Conservation (phyloP, 2,113 vertebrate species). For the Emydocephalus ijimae region DNA sequence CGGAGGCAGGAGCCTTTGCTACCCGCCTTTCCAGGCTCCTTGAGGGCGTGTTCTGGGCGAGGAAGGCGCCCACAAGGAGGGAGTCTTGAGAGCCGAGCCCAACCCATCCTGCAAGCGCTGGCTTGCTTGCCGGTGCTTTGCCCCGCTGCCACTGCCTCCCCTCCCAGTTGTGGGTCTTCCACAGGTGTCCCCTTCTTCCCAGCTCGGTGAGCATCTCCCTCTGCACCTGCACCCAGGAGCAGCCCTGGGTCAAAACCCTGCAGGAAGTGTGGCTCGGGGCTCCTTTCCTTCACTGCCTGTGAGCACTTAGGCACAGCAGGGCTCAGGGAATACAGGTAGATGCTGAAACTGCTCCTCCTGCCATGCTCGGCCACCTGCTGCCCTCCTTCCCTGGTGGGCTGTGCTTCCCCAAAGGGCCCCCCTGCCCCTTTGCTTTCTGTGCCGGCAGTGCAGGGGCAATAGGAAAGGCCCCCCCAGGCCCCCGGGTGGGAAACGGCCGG, state of each 20-base stretch:
- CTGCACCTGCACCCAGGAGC: conserved; percentile 4
- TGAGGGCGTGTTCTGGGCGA: too few species aligned
- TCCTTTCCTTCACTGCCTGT: not conserved
- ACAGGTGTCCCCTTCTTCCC: not conserved
- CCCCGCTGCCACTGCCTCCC: conserved; percentile 19
- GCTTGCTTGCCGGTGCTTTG: conserved; percentile 15
- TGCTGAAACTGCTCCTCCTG: not conserved
- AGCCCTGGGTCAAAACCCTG: conserved; percentile 12
- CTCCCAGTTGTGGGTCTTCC: not conserved
- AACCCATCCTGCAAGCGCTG: not conserved
- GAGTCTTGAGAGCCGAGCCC: not conserved
- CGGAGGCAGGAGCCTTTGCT: not conserved
- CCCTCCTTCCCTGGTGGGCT: not conserved
- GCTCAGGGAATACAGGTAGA: not conserved
- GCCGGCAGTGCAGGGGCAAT: not conserved
- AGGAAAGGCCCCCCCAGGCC: not conserved
- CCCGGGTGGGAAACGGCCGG: not conserved
- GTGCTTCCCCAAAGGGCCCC: not conserved
- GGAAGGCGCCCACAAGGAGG: not conserved
- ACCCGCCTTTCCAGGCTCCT: not conserved
- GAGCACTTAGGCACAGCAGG: not conserved
- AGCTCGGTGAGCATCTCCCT: not conserved
- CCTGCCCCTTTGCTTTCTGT: not conserved
- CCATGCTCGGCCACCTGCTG: not conserved
- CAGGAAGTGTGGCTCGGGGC: conserved; percentile 25